Percentiles rank a stretch among this genome's conserved stretches.
Evolutionary conservation across 2,888 invertebrate species (phyloP).

Genomic region (Lasiommata megera): DNA sequence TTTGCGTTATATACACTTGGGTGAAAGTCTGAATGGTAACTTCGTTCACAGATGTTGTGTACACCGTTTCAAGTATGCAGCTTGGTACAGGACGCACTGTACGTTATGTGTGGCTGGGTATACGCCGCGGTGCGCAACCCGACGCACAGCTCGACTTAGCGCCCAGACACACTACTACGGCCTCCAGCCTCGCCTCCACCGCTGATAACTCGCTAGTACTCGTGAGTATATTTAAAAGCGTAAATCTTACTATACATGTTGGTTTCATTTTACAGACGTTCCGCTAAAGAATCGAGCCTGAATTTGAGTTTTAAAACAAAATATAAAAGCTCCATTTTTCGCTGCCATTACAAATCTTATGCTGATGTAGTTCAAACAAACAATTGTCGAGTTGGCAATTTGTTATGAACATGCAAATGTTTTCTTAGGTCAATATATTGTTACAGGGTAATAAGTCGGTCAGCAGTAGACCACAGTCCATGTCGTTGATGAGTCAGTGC

Average conservation of each 20-base stretch:
- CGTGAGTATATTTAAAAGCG: too few species aligned
- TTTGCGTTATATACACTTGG: too few species aligned
- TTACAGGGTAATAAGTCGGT: slow-evolving; percentile 69
- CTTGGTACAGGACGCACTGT: slow-evolving; percentile 73
- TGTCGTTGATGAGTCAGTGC: slow-evolving; percentile 78
- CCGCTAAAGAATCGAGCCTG: too few species aligned
- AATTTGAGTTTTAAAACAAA: too few species aligned
- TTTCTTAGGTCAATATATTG: slow-evolving; percentile 2
- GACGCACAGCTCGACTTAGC: slow-evolving; percentile 47
- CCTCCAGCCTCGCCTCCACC: slow-evolving; percentile 72
- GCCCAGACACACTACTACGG: slow-evolving; percentile 61
- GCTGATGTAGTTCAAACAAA: neutral
- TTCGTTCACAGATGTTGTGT: slow-evolving; percentile 59
- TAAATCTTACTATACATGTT: too few species aligned
- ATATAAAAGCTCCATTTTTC: too few species aligned
- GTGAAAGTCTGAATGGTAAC: neutral
- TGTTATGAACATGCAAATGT: neutral
- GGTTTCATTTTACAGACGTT: too few species aligned
- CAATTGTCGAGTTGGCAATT: slow-evolving; percentile 27
- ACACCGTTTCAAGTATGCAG: slow-evolving; percentile 79
- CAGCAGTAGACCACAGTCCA: slow-evolving; percentile 78
- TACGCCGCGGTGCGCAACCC: slow-evolving; percentile 35
- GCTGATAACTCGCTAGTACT: slow-evolving; percentile 70
- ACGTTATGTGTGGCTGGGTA: slow-evolving; percentile 84
- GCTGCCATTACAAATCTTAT: too few species aligned